Evolutionary conservation across 2,888 invertebrate species (phyloP).

Genomic region (Tiliacea citrago): DNA sequence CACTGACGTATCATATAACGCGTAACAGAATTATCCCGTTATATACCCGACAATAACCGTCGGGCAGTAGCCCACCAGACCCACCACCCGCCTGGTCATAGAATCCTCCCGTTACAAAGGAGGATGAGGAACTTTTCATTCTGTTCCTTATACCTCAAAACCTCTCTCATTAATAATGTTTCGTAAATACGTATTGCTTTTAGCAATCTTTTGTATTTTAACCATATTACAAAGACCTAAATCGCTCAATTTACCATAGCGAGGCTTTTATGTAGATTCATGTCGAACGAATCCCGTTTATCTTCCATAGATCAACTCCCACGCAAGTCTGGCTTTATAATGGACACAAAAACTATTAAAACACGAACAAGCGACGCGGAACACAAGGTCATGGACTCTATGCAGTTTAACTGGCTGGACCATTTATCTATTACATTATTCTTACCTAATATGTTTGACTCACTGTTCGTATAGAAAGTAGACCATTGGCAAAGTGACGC

Average conservation of each 20-base stretch:
- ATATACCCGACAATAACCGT: too few relatives aligned
- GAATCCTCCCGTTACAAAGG: background rate
- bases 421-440: conserved; percentile 33
- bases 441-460: conserved; percentile 11
- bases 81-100: too few relatives aligned
- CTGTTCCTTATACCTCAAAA: too few relatives aligned
- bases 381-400: conserved; percentile 60
- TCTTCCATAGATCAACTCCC: conserved; percentile 64
- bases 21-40: too few relatives aligned
- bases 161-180: background rate
- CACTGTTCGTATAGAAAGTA: conserved; percentile 20
- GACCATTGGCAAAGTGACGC: conserved; percentile 20
- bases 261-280: conserved; percentile 43
- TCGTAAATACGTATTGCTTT: background rate
- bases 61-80: too few relatives aligned
- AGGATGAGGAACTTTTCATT: background rate
- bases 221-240: background rate
- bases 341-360: conserved; percentile 61
- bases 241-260: conserved; percentile 33
- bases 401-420: conserved; percentile 47
- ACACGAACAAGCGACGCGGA: conserved; percentile 52
- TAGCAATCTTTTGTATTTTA: background rate
- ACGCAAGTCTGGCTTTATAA: conserved; percentile 57
- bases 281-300: conserved; percentile 55
- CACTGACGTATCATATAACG: background rate